Conservation (phyloP, 2,113 vertebrate genomes). For the Aegotheles bennettii region DNA sequence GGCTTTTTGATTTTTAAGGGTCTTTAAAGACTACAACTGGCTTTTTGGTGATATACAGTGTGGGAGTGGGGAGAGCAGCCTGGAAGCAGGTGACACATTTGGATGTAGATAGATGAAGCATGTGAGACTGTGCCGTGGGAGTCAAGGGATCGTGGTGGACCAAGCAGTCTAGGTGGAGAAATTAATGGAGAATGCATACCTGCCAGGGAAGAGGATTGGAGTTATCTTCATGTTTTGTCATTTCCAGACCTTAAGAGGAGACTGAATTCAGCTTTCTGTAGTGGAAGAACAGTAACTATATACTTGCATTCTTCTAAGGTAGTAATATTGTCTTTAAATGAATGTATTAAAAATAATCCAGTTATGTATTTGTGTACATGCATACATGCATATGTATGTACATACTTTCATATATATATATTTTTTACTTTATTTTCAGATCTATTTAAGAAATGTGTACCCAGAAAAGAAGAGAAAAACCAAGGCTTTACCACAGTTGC, state of each 20-base stretch:
- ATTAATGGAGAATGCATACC: not conserved
- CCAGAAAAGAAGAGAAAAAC: not conserved
- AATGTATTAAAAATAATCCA: not conserved
- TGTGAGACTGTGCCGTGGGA: fast-evolving
- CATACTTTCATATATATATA: not conserved
- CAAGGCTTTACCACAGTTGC: not conserved
- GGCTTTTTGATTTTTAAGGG: not conserved
- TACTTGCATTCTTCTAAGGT: not conserved
- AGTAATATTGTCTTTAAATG: not conserved
- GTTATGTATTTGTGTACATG: not conserved
- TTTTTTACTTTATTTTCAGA: not conserved
- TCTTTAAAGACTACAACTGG: not conserved
- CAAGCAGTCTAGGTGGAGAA: not conserved
- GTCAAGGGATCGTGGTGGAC: fast-evolving
- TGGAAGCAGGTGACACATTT: not conserved
- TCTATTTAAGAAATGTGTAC: not conserved
- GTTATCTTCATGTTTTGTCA: not conserved
- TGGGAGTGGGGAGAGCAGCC: not conserved
- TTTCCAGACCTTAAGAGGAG: not conserved
- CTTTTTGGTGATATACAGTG: not conserved
- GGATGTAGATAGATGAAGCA: not conserved
- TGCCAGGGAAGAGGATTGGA: not conserved
- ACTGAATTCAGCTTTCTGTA: not conserved
- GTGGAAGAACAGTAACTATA: not conserved
- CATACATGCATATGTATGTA: not conserved